phyloP scores from a whole-genome alignment of 2,888 invertebrate genomes.

The Ctena decussata region DNA sequence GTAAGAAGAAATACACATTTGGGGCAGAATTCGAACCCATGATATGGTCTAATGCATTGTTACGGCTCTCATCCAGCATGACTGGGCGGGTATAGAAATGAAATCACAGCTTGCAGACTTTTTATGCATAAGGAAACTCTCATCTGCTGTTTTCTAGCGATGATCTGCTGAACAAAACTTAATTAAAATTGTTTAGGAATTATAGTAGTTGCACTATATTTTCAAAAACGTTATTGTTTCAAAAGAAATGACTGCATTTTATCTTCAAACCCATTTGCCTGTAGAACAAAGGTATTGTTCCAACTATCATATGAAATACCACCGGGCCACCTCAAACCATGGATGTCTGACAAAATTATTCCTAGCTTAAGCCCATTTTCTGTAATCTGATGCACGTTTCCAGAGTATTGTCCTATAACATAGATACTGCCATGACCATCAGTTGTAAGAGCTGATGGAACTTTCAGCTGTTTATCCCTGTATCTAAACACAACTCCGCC shows the following conservation, averaged over 20 bases:
- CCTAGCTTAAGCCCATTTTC: conserved; percentile 39
- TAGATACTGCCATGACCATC: conserved; percentile 44
- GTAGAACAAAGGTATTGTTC: conserved; percentile 40
- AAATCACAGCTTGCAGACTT: too few relatives aligned
- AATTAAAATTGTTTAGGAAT: too few relatives aligned
- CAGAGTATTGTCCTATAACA: conserved; percentile 57
- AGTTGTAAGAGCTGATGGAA: conserved; percentile 43
- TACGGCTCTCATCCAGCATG: too few relatives aligned
- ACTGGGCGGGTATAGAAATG: too few relatives aligned
- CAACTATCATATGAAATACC: conserved; percentile 46
- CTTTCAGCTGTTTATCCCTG: conserved; percentile 41
- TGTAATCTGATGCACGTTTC: conserved; percentile 53
- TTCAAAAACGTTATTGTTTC: too few relatives aligned
- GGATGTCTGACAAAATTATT: conserved; percentile 37
- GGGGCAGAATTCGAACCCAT: too few relatives aligned
- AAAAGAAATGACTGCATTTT: conserved; percentile 32
- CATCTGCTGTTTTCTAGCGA: too few relatives aligned
- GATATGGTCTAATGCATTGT: too few relatives aligned
- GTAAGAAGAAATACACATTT: too few relatives aligned
- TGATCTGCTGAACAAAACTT: too few relatives aligned
- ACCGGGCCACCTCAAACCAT: conserved; percentile 51
- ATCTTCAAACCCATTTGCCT: conserved; percentile 59
- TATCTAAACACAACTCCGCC: conserved; percentile 50
- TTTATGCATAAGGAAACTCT: too few relatives aligned
- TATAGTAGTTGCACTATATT: too few relatives aligned